These are phyloP conservation scores for Plutella xylostella DNA, from an alignment of 2,888 invertebrate species.

Conservation along the genomic window DNA sequence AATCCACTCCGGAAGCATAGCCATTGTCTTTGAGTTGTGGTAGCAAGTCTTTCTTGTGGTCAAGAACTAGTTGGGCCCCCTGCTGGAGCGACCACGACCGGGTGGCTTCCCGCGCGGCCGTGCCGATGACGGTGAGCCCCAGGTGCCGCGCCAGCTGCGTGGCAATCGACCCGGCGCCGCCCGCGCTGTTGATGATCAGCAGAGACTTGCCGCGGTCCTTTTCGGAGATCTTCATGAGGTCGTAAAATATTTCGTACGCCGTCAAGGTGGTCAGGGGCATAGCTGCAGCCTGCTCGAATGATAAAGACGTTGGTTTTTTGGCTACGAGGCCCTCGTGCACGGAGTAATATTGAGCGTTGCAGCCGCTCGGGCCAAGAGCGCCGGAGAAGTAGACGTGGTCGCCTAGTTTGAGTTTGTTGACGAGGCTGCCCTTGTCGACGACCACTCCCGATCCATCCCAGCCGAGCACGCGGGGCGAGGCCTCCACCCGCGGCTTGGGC, in stretches of 20 bases:
- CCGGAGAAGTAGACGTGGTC: constrained; percentile 55
- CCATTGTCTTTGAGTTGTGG: constrained; percentile 41
- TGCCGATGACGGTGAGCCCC: constrained; percentile 51
- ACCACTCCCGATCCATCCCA: constrained; percentile 54
- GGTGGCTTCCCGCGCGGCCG: constrained; percentile 47
- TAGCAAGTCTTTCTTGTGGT: constrained; percentile 40
- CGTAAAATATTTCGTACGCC: constrained; percentile 45
- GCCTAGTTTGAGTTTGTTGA: constrained; percentile 36
- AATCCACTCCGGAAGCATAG: constrained; percentile 43
- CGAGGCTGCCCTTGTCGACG: constrained; percentile 36
- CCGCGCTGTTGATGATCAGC: constrained; percentile 52
- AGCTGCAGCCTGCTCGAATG: constrained; percentile 55
- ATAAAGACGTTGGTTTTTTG: constrained; percentile 41
- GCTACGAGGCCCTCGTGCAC: constrained; percentile 42
- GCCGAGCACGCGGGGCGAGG: constrained; percentile 41
- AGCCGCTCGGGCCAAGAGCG: constrained; percentile 39
- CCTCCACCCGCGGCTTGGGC: constrained; percentile 40
- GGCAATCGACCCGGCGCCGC: constrained; percentile 54
- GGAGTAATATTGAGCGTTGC: constrained; percentile 49
- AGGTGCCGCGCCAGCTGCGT: constrained; percentile 45
- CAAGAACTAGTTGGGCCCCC: constrained; percentile 44
- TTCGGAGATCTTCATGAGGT: constrained; percentile 40
- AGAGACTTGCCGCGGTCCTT: constrained; percentile 47
- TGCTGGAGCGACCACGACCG: constrained; percentile 32
- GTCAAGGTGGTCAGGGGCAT: constrained; percentile 50